Percentiles rank a stretch among this genome's conserved stretches.
Evolutionary conservation across 2,797 vertebrate species (phyloP).

Genomic region (Peromyscus attwateri): DNA sequence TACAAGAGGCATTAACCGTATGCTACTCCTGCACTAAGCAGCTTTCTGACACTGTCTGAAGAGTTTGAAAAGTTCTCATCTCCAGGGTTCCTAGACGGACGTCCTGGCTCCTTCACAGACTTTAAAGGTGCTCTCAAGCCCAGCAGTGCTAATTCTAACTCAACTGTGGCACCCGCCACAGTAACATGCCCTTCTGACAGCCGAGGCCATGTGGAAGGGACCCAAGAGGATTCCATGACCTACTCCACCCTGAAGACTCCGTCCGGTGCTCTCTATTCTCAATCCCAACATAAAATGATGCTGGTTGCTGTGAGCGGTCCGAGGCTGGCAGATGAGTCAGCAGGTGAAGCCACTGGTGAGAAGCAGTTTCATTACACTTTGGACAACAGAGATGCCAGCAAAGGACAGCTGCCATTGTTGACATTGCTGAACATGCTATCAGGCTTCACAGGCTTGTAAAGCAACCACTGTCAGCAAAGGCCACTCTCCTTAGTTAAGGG

Average conservation of each 20-base stretch:
- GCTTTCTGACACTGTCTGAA: background rate
- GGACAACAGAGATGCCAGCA: constrained; percentile 71
- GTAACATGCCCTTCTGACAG: background rate
- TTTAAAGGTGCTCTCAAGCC: background rate
- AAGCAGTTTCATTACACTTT: constrained; percentile 56
- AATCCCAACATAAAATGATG: constrained; percentile 28
- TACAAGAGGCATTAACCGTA: background rate
- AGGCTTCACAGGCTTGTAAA: constrained; percentile 45
- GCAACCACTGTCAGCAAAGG: constrained; percentile 62
- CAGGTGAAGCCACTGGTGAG: constrained; percentile 65
- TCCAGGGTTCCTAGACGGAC: constrained; percentile 14
- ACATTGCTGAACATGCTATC: constrained; percentile 47
- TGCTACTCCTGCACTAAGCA: background rate
- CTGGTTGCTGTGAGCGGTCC: background rate
- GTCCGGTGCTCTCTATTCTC: constrained; percentile 46
- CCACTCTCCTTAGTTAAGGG: constrained; percentile 61
- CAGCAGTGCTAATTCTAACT: background rate
- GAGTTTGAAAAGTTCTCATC: background rate
- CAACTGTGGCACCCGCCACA: constrained; percentile 1
- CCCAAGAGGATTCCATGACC: constrained; percentile 32
- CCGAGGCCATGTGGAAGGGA: background rate
- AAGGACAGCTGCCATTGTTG: constrained; percentile 75
- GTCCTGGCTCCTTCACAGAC: background rate
- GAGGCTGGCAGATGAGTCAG: constrained; percentile 64
- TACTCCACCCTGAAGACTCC: constrained; percentile 57